Percentiles rank a stretch among this genome's conserved stretches.
These are phyloP conservation scores for Helobdella robusta DNA, from an alignment of 2,888 invertebrate species.

Conservation along the genomic window DNA sequence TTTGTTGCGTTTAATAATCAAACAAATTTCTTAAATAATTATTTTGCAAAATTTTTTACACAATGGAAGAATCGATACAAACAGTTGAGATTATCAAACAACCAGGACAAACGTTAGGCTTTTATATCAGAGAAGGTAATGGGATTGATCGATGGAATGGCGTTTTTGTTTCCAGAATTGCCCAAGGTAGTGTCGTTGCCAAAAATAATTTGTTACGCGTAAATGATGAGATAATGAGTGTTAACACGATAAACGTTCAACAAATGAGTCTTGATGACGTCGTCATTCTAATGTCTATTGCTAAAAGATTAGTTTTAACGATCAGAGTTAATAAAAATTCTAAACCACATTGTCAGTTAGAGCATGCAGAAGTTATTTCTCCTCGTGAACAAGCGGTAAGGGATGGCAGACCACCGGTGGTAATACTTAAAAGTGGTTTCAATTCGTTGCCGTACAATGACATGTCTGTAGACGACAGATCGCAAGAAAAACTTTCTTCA, in stretches of 20 bases:
- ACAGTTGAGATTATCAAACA: constrained; percentile 92
- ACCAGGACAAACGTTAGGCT: constrained; percentile 92
- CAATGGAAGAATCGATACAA: constrained; percentile 37
- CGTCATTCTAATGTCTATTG: constrained; percentile 98
- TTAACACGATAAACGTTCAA: constrained; percentile 92
- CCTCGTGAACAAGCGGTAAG: constrained; percentile 37
- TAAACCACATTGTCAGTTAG: constrained; percentile 39
- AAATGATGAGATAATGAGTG: constrained; percentile 94
- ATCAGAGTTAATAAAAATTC: constrained; percentile 54
- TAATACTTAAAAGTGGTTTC: constrained; percentile 42
- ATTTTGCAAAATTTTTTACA: too few relatives aligned
- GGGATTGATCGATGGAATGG: constrained; percentile 89
- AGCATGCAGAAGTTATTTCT: constrained; percentile 41
- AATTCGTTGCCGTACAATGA: constrained; percentile 35
- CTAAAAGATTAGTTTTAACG: constrained; percentile 81
- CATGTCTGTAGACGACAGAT: constrained; percentile 19
- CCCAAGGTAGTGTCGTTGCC: constrained; percentile 88
- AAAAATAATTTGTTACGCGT: constrained; percentile 93
- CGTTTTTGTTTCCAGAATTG: constrained; percentile 92
- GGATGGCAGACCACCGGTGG: constrained; percentile 42
- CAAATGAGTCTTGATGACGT: constrained; percentile 97
- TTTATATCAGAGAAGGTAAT: constrained; percentile 97
- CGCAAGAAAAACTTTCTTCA: constrained; percentile 36
- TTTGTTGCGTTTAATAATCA: too few relatives aligned
- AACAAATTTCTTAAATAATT: too few relatives aligned